Base-by-base conservation (phyloP, 2,797 vertebrate genomes). In the Cossypha polioptera region DNA sequence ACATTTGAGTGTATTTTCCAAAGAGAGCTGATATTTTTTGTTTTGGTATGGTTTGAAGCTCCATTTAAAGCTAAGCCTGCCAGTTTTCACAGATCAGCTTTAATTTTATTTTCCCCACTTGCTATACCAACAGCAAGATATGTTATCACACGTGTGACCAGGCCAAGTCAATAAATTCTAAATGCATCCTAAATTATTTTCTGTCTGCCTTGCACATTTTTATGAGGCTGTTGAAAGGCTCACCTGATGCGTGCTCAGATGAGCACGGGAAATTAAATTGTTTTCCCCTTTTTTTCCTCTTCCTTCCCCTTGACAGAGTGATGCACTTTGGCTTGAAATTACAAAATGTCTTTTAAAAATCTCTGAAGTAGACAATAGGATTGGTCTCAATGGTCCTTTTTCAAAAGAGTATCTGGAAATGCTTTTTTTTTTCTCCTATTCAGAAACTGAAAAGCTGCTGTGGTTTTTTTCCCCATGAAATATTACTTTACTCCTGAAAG, bases 81-180 rank as follows among this genome's bases (percentile, higher is more conserved):
- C 26, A 43, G 28, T 88, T 93, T 89, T 62, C 14, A 47, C 45
- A 71, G 67, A 57, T 63, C 16, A 65, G 63, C 57, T 82, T 88
- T 69, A 71, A 71, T 82, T 90, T 93, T 71, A 61, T 79, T 90
- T 85, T 79, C 29, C 59, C n/a, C 25, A 19, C 28, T 80, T 94
- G 65, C 53, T 50, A 4, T 76, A 67, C 88, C 38, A 67, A 14
- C 25, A 74, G 48, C 63, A 85, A 86, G 71, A 57, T 78, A 45
- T 0, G 22, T 86, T 90, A 73, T 91, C 80, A 80, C 90, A 58
- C 1, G 4, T 77, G 22, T 48, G 90, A 82, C 77, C 45, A n/a
- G 88, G 53, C 86, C 84, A 92, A 92, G 75, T 87, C 90, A 92
- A 61, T 95, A 91, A 74, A 91, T 65, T 86, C 58, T 88, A 59